These are phyloP conservation scores for Lasioglossum malachurum DNA, from an alignment of 2,888 invertebrate genomes.

Conservation along the genomic window DNA sequence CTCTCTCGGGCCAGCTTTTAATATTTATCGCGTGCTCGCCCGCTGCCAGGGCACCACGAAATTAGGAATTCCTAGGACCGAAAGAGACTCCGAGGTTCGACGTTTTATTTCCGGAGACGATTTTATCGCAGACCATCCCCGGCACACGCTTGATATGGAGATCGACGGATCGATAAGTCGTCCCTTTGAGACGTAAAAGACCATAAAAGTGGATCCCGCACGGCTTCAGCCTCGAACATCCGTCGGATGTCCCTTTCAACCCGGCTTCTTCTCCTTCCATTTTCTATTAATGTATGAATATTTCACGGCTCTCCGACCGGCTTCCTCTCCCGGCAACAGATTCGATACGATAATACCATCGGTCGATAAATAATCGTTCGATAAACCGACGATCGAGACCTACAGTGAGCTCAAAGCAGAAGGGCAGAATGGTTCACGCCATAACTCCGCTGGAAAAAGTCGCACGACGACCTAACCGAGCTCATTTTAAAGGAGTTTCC, in stretches of 20 bases:
- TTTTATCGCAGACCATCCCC: conserved; percentile 48
- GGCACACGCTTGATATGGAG: conserved; percentile 66
- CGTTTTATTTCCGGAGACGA: conserved; percentile 62
- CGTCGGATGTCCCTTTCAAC: conserved; percentile 8
- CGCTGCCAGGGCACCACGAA: neutral
- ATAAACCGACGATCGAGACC: neutral
- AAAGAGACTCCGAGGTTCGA: neutral
- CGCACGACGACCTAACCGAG: neutral
- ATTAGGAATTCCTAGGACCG: conserved; percentile 26
- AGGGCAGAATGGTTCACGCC: neutral
- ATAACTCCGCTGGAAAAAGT: neutral
- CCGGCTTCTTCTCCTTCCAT: neutral
- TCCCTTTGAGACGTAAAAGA: conserved; percentile 61
- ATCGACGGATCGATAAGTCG: conserved; percentile 57
- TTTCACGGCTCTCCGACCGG: neutral
- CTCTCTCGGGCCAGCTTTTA: neutral
- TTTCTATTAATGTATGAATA: neutral
- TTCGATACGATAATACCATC: neutral
- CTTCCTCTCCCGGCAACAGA: neutral
- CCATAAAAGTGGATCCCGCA: conserved; percentile 59
- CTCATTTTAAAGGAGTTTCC: neutral
- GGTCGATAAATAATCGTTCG: neutral
- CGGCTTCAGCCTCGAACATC: conserved; percentile 4
- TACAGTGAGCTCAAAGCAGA: neutral
- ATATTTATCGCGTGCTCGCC: conserved; percentile 27